Percentiles rank a stretch among this genome's conserved stretches.
phyloP scores from a whole-genome alignment of 2,888 invertebrate genomes.

The Osmoderma eremita region DNA sequence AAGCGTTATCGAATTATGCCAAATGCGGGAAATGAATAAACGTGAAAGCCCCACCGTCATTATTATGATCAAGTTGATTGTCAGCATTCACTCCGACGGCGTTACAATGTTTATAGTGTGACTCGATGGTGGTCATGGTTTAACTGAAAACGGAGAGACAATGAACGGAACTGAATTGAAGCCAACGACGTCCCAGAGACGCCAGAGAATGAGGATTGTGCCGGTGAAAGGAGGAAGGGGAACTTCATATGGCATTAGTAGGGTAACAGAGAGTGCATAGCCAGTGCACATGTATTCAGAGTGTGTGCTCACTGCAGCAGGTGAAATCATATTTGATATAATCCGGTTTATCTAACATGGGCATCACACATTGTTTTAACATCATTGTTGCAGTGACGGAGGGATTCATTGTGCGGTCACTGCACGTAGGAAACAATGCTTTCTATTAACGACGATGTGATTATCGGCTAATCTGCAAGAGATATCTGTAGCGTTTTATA shows the following conservation, averaged over 20 bases:
- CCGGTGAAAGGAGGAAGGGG: constrained; percentile 27
- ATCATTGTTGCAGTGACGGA: constrained; percentile 50
- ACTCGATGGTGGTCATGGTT: constrained; percentile 29
- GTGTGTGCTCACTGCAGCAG: constrained; percentile 36
- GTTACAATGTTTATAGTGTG: constrained; percentile 34
- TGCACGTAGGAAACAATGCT: constrained; percentile 52
- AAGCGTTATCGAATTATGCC: constrained; percentile 40
- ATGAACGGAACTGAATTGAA: constrained; percentile 29
- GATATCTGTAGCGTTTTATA: constrained; percentile 13
- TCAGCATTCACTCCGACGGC: constrained; percentile 28
- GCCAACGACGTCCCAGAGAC: constrained; percentile 35
- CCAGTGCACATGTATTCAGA: constrained; percentile 20
- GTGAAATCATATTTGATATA: constrained; percentile 50
- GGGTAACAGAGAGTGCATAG: constrained; percentile 26
- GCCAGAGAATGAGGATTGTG: constrained; percentile 34
- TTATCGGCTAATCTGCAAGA: constrained; percentile 23
- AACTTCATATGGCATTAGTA: constrained; percentile 14
- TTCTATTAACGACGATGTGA: constrained; percentile 51
- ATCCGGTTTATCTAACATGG: constrained; percentile 58
- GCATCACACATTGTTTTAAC: constrained; percentile 55
- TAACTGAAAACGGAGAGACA: constrained; percentile 34
- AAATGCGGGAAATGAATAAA: constrained; percentile 38
- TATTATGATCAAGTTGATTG: constrained; percentile 36
- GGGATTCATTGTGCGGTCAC: constrained; percentile 51
- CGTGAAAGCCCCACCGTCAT: constrained; percentile 31